Conservation (phyloP, 2,888 invertebrate species). For the Ectobius pallidus region DNA sequence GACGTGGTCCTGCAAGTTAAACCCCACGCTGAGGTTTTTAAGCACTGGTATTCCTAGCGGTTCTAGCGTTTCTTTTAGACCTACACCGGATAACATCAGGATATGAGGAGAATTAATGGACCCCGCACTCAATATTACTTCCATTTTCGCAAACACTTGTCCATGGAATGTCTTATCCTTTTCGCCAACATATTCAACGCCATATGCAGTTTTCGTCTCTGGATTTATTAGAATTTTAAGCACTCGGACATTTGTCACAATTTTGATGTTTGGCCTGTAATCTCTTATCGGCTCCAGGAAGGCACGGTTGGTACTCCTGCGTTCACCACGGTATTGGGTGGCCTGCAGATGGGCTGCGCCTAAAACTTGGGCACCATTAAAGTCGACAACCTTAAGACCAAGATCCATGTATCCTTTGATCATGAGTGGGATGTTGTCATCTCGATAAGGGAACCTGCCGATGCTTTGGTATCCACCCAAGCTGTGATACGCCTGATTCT, state of each 20-base stretch:
- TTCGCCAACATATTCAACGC: neutral
- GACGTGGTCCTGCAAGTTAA: neutral
- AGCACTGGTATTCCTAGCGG: neutral
- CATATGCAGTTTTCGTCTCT: neutral
- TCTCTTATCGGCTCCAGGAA: neutral
- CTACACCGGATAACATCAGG: neutral
- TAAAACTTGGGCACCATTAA: neutral
- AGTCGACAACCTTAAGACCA: neutral
- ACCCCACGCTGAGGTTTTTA: neutral
- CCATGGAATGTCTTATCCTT: neutral
- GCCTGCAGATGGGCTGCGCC: neutral
- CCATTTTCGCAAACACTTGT: neutral
- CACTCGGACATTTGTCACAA: neutral
- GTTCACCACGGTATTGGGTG: neutral
- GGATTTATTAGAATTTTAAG: neutral
- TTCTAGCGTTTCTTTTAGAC: neutral
- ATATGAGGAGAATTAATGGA: neutral
- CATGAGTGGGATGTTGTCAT: neutral
- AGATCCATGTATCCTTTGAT: neutral
- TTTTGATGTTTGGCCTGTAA: neutral
- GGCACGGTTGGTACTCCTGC: neutral
- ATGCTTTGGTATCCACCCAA: neutral
- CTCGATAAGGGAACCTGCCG: neutral
- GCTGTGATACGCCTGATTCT: neutral
- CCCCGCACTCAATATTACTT: constrained; percentile 5